Percentiles rank a stretch among this genome's conserved stretches.
These are phyloP conservation scores for Platygyra sinensis DNA, from an alignment of 64 coral and sea anemone species.

Conservation along the genomic window DNA sequence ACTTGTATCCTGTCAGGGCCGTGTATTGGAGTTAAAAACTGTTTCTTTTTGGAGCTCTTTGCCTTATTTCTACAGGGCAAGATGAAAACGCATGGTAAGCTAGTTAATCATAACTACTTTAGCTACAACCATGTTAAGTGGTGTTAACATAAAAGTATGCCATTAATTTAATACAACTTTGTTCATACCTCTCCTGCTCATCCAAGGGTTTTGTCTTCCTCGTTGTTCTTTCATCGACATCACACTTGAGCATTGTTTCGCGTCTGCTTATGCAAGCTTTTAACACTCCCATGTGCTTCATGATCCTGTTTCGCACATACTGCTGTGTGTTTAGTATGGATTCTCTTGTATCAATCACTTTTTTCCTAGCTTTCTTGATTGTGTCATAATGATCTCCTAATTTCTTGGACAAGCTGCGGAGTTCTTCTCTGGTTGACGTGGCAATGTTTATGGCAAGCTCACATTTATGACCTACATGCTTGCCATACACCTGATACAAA, in stretches of 20 bases:
- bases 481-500: conserved; percentile 73
- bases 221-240: conserved; percentile 40
- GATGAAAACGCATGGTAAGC: no score
- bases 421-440: conserved; percentile 59
- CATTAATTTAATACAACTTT: no score
- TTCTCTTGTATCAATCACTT: conserved; percentile 39
- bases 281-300: conserved; percentile 63
- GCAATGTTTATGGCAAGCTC: conserved; percentile 79
- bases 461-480: conserved; percentile 77
- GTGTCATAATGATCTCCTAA: conserved; percentile 42
- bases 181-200: conserved; percentile 67
- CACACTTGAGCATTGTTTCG: conserved; percentile 40
- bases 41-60: no score
- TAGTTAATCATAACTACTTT: no score
- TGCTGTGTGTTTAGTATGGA: conserved; percentile 38
- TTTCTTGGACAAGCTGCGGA: conserved; percentile 53
- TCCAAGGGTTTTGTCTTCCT: conserved; percentile 60
- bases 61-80: no score
- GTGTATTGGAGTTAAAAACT: no score
- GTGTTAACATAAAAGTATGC: no score
- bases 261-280: conserved; percentile 30
- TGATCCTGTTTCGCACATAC: conserved; percentile 52
- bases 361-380: conserved; percentile 57
- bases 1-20: no score
- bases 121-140: no score